Percentiles rank a stretch among this genome's conserved stretches.
Evolutionary conservation across 2,113 vertebrate genomes (phyloP).

Genomic region (Prionailurus bengalensis): DNA sequence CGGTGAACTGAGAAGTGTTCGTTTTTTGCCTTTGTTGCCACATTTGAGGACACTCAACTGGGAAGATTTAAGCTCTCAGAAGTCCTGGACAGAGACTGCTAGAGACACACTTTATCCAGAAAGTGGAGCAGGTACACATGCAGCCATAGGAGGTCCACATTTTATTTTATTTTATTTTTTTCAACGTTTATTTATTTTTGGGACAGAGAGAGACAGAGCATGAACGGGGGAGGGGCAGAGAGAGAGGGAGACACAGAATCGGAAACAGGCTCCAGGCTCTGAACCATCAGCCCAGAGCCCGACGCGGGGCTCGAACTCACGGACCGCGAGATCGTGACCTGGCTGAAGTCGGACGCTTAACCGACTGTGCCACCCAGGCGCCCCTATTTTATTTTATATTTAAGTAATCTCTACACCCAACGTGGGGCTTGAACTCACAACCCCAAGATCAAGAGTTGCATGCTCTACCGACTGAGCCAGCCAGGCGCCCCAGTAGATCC

Average conservation of each 20-base stretch:
- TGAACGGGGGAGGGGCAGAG: too few species aligned
- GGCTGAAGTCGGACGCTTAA: too few species aligned
- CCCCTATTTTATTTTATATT: not conserved
- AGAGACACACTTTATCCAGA: not conserved
- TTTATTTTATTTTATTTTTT: not conserved
- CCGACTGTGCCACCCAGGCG: too few species aligned
- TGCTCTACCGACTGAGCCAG: not conserved
- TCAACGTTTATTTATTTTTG: too few species aligned
- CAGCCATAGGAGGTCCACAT: not conserved
- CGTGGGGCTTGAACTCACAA: not conserved
- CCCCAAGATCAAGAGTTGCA: not conserved
- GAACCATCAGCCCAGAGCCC: too few species aligned
- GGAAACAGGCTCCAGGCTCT: too few species aligned
- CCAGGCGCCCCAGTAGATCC: too few species aligned
- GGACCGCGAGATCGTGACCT: too few species aligned
- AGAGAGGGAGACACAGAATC: too few species aligned
- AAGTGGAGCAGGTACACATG: not conserved
- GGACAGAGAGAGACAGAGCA: too few species aligned
- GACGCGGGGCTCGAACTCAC: too few species aligned
- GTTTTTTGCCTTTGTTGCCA: not conserved
- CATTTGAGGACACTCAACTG: not conserved
- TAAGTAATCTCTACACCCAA: not conserved
- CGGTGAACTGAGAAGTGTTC: not conserved
- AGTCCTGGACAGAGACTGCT: not conserved
- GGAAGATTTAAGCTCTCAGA: not conserved